phyloP scores from a whole-genome alignment of 2,797 vertebrate genomes.

The Danio jaintianensis region DNA sequence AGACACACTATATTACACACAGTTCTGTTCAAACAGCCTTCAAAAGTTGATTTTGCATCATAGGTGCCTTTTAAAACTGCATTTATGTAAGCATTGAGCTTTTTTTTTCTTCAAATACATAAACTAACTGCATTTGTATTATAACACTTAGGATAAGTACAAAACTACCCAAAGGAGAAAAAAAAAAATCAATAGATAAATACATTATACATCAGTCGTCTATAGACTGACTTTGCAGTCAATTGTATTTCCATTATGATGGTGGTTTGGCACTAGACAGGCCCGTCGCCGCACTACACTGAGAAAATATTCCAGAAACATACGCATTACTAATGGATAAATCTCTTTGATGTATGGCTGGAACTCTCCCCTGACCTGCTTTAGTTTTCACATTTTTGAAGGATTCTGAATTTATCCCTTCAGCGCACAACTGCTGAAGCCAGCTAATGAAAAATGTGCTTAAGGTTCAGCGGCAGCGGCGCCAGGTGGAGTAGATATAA shows the following conservation, averaged over 20 bases:
- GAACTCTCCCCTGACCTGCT: constrained; percentile 46
- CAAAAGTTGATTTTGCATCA: too few relatives aligned
- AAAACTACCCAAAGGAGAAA: constrained; percentile 24
- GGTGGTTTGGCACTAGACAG: constrained; percentile 7
- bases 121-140: constrained; percentile 24
- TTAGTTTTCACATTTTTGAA: constrained; percentile 53
- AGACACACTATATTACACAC: too few relatives aligned
- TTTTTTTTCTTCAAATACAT: not conserved
- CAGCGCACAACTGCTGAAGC: constrained; percentile 60
- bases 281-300: not conserved
- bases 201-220: constrained; percentile 39
- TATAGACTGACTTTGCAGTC: constrained; percentile 40
- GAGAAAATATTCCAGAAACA: constrained; percentile 24
- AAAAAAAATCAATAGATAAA: constrained; percentile 30
- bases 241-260: constrained; percentile 35
- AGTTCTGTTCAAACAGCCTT: too few relatives aligned
- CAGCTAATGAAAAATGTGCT: constrained; percentile 66
- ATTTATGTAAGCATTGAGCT: constrained; percentile 1
- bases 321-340: constrained; percentile 49
- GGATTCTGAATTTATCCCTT: constrained; percentile 62
- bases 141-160: not conserved
- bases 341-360: constrained; percentile 54
- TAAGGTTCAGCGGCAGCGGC: constrained; percentile 47
- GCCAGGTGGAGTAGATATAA: constrained; percentile 56
- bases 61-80: too few relatives aligned